A percentile compares a stretch with the other conserved stretches of the same genome.
Conservation (phyloP, 2,888 invertebrate genomes). For the Eremobia ochroleuca region DNA sequence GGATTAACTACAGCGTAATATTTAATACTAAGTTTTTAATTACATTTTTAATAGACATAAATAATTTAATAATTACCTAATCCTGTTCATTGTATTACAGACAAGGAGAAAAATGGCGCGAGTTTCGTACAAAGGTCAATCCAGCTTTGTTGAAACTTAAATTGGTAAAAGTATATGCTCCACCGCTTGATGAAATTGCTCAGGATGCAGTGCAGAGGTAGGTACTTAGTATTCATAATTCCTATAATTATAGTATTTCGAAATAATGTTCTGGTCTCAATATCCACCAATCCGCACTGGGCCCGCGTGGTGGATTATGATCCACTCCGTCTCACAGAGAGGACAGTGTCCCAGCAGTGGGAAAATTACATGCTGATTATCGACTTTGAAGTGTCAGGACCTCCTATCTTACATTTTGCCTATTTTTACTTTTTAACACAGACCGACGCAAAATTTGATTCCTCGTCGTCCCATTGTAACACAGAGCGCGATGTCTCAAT, state of each 20-base stretch:
- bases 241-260: neutral
- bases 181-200: conserved; percentile 88
- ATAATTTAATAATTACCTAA: neutral
- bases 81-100: conserved; percentile 72
- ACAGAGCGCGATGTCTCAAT: too few relatives aligned
- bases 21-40: neutral
- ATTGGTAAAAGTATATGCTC: conserved; percentile 88
- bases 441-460: too few relatives aligned
- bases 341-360: neutral
- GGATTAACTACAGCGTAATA: conserved; percentile 85
- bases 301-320: neutral
- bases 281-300: neutral
- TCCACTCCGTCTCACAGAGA: neutral
- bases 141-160: conserved; percentile 93
- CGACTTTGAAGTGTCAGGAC: too few relatives aligned
- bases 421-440: too few relatives aligned
- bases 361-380: too few relatives aligned
- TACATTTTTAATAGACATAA: neutral
- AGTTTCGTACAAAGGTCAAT: conserved; percentile 92
- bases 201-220: conserved; percentile 83
- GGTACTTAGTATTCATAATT: too few relatives aligned
- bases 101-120: conserved; percentile 93
- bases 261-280: neutral
- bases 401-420: too few relatives aligned
- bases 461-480: too few relatives aligned